These are phyloP conservation scores for Apamea crenata DNA, from an alignment of 2,888 invertebrate species.

Conservation along the genomic window DNA sequence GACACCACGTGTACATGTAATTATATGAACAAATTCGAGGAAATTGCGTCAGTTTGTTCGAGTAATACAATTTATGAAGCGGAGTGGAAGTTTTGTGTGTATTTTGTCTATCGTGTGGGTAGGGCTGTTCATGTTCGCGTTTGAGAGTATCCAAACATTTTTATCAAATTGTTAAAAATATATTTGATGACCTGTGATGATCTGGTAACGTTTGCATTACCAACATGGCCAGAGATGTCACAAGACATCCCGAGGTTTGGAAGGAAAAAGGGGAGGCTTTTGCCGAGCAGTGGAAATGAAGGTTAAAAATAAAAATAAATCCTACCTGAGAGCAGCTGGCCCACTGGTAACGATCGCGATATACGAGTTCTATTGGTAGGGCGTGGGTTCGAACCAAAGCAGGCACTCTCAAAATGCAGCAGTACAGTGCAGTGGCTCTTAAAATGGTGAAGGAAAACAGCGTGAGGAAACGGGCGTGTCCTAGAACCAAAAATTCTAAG, in stretches of 20 bases:
- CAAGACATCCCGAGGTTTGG: no score
- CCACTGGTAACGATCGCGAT: no score
- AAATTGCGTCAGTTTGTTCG: conserved; percentile 47
- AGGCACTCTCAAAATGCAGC: no score
- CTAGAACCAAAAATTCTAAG: background rate
- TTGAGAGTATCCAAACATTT: background rate
- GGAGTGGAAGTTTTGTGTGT: conserved; percentile 37
- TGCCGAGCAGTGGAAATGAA: no score
- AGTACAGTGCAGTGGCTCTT: no score
- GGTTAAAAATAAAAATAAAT: no score
- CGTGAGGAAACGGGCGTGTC: background rate
- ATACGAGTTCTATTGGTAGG: no score
- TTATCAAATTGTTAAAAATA: background rate
- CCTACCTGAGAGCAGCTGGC: background rate
- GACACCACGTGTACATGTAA: conserved; percentile 29
- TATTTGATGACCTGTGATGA: background rate
- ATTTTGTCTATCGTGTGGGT: conserved; percentile 40
- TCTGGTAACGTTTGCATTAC: no score
- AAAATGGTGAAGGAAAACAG: no score
- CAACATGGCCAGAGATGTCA: no score
- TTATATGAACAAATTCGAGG: conserved; percentile 54
- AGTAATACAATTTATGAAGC: conserved; percentile 49
- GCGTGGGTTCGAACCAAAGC: no score
- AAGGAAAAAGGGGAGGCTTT: no score
- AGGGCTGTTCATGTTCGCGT: conserved; percentile 15